Evolutionary conservation across 2,888 invertebrate genomes (phyloP), one percentile per base, ranked within the genome.

Genomic region (Ypsolopha scabrella): DNA sequence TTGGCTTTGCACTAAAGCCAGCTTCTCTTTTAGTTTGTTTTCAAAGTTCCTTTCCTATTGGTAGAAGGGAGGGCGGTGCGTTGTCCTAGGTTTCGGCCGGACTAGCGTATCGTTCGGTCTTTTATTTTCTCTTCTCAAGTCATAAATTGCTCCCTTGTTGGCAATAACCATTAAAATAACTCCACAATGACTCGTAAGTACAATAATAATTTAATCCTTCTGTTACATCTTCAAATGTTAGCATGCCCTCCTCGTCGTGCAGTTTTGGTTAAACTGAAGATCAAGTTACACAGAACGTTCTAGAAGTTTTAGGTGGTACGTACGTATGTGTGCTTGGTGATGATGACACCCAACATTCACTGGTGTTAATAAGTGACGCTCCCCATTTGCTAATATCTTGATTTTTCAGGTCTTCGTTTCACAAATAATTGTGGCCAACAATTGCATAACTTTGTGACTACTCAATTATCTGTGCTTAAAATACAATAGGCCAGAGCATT

Each of bases 81-180:
- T 85, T 80, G 82, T 83, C 80, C 75, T 75, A 80, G 86, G 86
- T 85, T 80, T 82, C 81, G 83, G 68, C 86, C 85, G 78, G 83
- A 72, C 78, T 77, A 82, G 82, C 86, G 86, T 86, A 85, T 86
- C 86, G 86, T 86, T 85, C 81, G 75, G 68, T 67, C 70, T 72
- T 71, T 61, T 56, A 14, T 9, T 37, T 13, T 7, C 37, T 35
- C 35, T 11, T 24, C 10, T 11, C 6, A 46, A 33, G 35, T 33
- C n/a, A 8, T 39, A 46, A 45, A n/a, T 37, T 41, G 48, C 59
- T 57, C 62, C 62, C 60, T 67, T 67, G 55, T 53, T 63, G 60
- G 61, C 60, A 59, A 67, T 62, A 55, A 59, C 43, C 13, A 11
- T 13, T 57, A 62, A 66, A 65, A 60, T 68, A 65, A 6, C n/a